Conservation (phyloP, 2,888 invertebrate genomes). For the Geotrupes spiniger region DNA sequence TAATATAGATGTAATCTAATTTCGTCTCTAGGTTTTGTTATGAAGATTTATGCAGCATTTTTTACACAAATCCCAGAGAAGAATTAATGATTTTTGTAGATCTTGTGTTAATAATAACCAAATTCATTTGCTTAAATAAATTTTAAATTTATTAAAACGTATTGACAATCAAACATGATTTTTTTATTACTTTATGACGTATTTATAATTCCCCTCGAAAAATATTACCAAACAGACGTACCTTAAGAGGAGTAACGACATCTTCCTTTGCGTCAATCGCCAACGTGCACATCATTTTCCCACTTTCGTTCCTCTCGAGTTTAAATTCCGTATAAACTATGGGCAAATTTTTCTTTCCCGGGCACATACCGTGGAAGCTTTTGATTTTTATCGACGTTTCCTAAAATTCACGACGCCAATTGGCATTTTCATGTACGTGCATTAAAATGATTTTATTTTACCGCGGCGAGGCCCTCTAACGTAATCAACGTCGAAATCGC, state of each 20-base stretch:
- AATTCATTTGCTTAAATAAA: background rate
- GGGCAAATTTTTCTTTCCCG: slow-evolving; percentile 17
- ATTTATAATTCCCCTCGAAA: slow-evolving; percentile 6
- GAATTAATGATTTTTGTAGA: too few relatives aligned
- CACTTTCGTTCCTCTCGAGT: slow-evolving; percentile 14
- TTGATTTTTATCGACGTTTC: slow-evolving; percentile 13
- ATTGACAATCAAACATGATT: background rate
- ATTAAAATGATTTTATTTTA: too few relatives aligned
- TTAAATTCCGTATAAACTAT: slow-evolving; percentile 13
- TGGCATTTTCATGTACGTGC: too few relatives aligned
- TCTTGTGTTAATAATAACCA: background rate
- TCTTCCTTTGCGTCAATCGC: slow-evolving; percentile 18
- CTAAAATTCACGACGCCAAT: slow-evolving; percentile 18
- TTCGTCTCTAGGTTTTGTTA: too few relatives aligned
- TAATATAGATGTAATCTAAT: too few relatives aligned
- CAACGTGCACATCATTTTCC: slow-evolving; percentile 12
- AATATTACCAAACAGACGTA: slow-evolving; percentile 2
- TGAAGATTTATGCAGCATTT: too few relatives aligned
- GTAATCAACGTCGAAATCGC: too few relatives aligned
- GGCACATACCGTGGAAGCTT: slow-evolving; percentile 18
- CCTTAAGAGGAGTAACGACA: slow-evolving; percentile 13
- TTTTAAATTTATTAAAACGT: background rate
- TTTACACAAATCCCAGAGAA: too few relatives aligned
- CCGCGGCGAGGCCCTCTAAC: too few relatives aligned
- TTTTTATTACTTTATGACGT: background rate